Evolutionary conservation across 2,888 invertebrate genomes (phyloP), one percentile per base, ranked within the genome.

Genomic region (Pyrocoelia pectoralis): DNA sequence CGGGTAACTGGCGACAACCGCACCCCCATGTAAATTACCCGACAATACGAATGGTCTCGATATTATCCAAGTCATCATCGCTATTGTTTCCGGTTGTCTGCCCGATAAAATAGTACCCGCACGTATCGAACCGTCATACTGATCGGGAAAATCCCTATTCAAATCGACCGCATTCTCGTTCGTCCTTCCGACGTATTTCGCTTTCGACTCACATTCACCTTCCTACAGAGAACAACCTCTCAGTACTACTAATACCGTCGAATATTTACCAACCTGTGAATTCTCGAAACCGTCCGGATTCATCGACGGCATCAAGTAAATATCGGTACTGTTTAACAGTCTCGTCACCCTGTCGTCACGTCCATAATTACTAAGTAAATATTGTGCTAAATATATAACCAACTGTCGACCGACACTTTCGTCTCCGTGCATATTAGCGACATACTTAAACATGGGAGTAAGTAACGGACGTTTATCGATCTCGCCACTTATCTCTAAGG

Each of bases 371-470:
- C 85, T 81, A 52, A 97, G 83, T 56, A 99, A 84, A 81, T 97
- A 91, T 72, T 94, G 88, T 0, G 94, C 91, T 75, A 99, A 83
- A 77, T 89, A 91, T 53, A 98, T 83, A 70, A 95, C 83, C 68
- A 97, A 79, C 79, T 97, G 90, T 40, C 96, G 84, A 0, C 97
- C 97, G 15, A 97, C 86, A 1, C 93, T 87, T 81, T 97, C 97
- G 77, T 97, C 97, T 1, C 97, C 97, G 78, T 98, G 97, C 96
- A 98, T 97, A 76, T 97, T 97, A 9, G 92, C 97, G 62, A 97
- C 92, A 83, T 92, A 94, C 78, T 97, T 97, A 71, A 97, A 91
- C 85, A 95, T 94, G 0, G 97, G 97, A 72, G 93, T 89, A 83
- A 76, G 87, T 80, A 80, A 86, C 83, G 74, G 87, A 79, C 72